Evolutionary conservation across 2,888 invertebrate species (phyloP), one percentile per base, ranked within the genome.

Genomic region (Tribolium freemani): DNA sequence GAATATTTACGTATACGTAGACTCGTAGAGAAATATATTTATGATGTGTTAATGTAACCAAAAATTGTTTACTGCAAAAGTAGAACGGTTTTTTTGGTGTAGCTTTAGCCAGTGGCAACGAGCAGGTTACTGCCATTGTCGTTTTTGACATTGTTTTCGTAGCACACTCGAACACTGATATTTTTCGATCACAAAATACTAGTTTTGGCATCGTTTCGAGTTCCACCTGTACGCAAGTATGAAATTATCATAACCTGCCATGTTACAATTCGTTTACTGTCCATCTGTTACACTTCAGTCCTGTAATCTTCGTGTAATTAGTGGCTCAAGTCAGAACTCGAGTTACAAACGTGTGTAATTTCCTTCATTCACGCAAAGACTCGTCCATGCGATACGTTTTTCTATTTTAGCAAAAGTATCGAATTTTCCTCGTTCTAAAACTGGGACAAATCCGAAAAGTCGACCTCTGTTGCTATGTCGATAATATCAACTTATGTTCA

Each of bases 401-500:
- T 26, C 26, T 26, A 26, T 26, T 38, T 5, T n/a, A 38, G 1
- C 8, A n/a, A 38, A 38, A 38, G 3, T n/a, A 9, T 38, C 38
- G 38, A 38, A 38, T 38, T n/a, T 38, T 38, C n/a, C 8, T 38
- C 38, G 3, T n/a, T 9, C 9, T 2, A 16, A 20, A 51, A 51
- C 21, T n/a, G 5, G 51, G 16, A 5, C 51, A 16, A 13, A 51
- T 20, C 20, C 4, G 21, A 16, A 51, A 20, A 16, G 2, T 20
- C 21, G 16, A 21, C n/a, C 16, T 51, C 16, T 51, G 54, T 54
- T 54, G 54, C 30, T 20, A 54, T n/a, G 54, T 30, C 10, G 57
- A 57, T 44, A 57, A 11, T 38, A 57, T 44, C 38, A 31, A 3
- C 5, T 38, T 56, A 8, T 16, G 3, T 56, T 56, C 31, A 38